Base-by-base conservation (phyloP, 2,888 invertebrate genomes). In the Amorpha juglandis region DNA sequence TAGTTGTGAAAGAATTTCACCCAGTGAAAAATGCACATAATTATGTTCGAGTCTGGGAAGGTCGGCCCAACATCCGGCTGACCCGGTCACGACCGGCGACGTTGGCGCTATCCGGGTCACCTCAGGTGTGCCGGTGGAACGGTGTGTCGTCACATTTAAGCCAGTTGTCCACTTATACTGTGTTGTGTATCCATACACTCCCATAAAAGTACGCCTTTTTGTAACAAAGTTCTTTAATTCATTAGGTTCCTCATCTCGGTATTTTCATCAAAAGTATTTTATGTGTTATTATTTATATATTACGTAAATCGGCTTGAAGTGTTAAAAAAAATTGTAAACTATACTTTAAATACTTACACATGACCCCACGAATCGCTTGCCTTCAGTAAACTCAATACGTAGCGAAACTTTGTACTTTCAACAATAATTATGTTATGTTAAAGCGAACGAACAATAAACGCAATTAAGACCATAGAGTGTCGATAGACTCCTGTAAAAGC, bases 21-120 rank as follows among this genome's bases (percentile, higher is more conserved):
- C 51, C n/a, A 66, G 51, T 66, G 62, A 63, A 53, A 48, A 47
- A 52, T 52, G 66, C 1, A 70, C 68, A 67, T 77, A 76, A 82
- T 83, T 81, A 80, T 78, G 82, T 82, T 79, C 76, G 73, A 77
- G 74, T 78, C 78, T 80, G 72, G 69, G 86, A 91, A 91, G 89
- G 89, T 80, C 86, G 81, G 68, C 73, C 73, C 80, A 79, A 84
- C 79, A 84, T 82, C 84, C 82, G 77, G 83, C 78, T 91, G 90
- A 92, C 92, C 91, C 88, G 91, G 92, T 90, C 91, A 87, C 86
- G 88, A 82, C 82, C 86, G 82, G 84, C 58, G 91, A 92, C 82
- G 89, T 89, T 89, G 84, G 92, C 76, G 92, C 92, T 86, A 92
- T 93, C 91, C 92, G 89, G 92, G 92, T 92, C 92, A 92, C 84